These are phyloP conservation scores for Salvelinus fontinalis DNA, from an alignment of 2,113 vertebrate species.

Conservation along the genomic window DNA sequence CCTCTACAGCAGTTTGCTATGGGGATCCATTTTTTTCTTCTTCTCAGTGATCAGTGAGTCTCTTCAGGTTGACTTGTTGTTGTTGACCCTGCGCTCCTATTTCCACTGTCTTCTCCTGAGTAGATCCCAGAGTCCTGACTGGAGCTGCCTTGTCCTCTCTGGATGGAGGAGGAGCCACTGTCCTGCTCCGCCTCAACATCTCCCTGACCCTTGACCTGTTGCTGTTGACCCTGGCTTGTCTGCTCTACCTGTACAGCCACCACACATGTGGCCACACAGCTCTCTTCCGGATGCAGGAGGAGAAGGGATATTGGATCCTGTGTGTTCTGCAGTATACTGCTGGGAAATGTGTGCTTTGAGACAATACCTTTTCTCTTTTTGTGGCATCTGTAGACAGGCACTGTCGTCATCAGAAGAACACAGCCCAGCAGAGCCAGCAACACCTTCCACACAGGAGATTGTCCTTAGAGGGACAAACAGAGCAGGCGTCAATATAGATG, in stretches of 20 bases:
- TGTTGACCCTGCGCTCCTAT: not conserved
- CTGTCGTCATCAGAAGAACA: not conserved
- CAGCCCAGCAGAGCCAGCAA: not conserved
- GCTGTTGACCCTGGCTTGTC: not conserved
- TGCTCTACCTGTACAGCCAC: not conserved
- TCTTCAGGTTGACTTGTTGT: not conserved
- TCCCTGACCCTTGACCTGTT: not conserved
- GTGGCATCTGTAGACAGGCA: not conserved
- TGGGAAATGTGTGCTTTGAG: not conserved
- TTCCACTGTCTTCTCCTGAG: not conserved
- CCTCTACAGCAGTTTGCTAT: too few relatives aligned
- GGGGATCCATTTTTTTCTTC: not conserved
- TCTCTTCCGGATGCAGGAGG: not conserved
- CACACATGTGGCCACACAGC: not conserved
- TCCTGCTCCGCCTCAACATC: not conserved
- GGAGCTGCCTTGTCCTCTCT: not conserved
- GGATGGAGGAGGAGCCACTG: not conserved
- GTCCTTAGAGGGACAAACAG: constrained; percentile 18
- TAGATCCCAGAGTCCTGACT: constrained; percentile 5
- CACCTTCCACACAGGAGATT: not conserved
- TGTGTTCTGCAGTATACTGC: constrained; percentile 20
- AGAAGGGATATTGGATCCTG: not conserved
- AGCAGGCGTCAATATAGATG: not conserved
- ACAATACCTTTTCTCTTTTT: not conserved
- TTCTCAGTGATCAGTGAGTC: not conserved